Conservation (phyloP, 2,113 vertebrate species). For the Pardalotus punctatus region DNA sequence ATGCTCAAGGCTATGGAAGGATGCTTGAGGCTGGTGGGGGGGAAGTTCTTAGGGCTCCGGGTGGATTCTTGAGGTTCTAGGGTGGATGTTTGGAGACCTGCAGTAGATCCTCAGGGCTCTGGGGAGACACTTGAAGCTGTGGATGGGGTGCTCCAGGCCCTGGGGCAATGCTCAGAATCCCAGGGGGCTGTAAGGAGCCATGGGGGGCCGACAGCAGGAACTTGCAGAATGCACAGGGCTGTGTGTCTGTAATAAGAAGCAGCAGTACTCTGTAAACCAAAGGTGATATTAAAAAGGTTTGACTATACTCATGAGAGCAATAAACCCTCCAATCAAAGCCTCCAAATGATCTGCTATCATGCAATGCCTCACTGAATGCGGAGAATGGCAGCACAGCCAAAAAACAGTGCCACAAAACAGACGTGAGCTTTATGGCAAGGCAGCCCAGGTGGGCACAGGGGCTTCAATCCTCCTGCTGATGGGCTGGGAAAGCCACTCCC, state of each 20-base stretch:
- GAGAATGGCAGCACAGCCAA: background rate
- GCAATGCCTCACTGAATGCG: background rate
- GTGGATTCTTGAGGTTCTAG: background rate
- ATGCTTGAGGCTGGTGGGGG: rapidly evolving
- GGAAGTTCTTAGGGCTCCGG: background rate
- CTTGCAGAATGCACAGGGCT: background rate
- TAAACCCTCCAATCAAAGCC: conserved; percentile 6
- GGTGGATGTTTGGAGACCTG: too few species aligned
- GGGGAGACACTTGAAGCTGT: background rate
- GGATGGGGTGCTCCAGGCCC: background rate
- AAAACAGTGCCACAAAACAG: background rate
- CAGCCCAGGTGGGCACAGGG: background rate
- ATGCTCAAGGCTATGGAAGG: background rate
- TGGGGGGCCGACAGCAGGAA: background rate
- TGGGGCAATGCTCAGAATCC: background rate
- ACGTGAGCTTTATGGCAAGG: background rate
- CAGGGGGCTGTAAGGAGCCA: too few species aligned
- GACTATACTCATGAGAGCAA: background rate
- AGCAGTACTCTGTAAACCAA: background rate
- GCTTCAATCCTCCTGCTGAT: background rate
- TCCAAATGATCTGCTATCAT: background rate
- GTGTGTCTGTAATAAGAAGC: rapidly evolving
- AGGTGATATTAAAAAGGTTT: background rate
- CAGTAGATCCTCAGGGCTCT: background rate
- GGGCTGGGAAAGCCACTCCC: background rate